Percentiles rank a stretch among this genome's conserved stretches.
Evolutionary conservation across 2,797 vertebrate genomes (phyloP).

Genomic region (Poeciliopsis infans): DNA sequence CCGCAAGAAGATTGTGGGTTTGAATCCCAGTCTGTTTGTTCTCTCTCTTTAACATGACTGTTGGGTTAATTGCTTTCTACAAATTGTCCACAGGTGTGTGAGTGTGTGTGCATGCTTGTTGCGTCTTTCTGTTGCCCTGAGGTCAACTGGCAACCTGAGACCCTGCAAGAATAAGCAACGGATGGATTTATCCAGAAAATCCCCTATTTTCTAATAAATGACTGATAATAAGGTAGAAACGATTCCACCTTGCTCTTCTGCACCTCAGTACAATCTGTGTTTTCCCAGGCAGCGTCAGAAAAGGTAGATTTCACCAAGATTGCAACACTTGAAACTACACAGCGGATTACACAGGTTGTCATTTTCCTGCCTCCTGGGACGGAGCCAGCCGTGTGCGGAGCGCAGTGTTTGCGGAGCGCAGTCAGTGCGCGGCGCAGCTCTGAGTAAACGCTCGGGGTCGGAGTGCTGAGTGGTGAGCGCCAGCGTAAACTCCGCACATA

Average conservation of each 20-base stretch:
- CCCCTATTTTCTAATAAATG: neutral
- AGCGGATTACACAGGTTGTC: slow-evolving; percentile 46
- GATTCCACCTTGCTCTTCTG: slow-evolving; percentile 23
- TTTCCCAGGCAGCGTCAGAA: slow-evolving; percentile 33
- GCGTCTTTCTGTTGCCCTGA: neutral
- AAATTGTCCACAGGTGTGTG: neutral
- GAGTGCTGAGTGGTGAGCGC: slow-evolving; percentile 46
- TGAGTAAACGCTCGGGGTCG: slow-evolving; percentile 35
- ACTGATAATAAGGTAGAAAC: neutral
- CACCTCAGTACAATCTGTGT: slow-evolving; percentile 24
- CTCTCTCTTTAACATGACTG: neutral
- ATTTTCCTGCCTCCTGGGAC: slow-evolving; percentile 47
- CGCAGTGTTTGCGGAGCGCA: slow-evolving; percentile 30
- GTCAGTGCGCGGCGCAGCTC: slow-evolving; percentile 12
- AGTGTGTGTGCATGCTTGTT: neutral
- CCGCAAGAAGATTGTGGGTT: neutral
- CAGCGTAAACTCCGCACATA: slow-evolving; percentile 61
- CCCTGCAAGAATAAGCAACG: neutral
- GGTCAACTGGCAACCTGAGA: neutral
- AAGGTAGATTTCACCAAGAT: slow-evolving; percentile 52
- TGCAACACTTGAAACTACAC: slow-evolving; percentile 45
- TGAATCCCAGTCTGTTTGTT: neutral
- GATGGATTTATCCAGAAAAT: neutral
- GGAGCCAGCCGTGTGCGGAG: slow-evolving; percentile 25
- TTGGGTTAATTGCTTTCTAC: neutral